Base-by-base conservation (phyloP, 2,888 invertebrate species). In the Priocnemis perturbator region DNA sequence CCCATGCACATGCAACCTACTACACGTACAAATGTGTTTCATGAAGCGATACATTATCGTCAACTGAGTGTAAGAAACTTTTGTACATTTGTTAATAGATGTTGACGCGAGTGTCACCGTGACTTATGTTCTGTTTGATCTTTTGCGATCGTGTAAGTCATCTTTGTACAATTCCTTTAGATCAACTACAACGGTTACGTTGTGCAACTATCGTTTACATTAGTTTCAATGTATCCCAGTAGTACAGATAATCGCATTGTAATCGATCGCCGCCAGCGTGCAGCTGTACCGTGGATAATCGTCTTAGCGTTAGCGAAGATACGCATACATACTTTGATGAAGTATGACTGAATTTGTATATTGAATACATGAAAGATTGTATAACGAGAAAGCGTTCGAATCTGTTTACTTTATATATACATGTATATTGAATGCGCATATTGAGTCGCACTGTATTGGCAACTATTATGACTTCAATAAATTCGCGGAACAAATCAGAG, bases 31-130 rank as follows among this genome's bases (percentile, higher is more conserved):
- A 37, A 37, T 37, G 37, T 19, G 50, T 50, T 50, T 3, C n/a
- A 50, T 4, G 17, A 47, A 15, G 19, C 50, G 50, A 50, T 50
- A 19, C 50, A 50, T 50, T 19, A n/a, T 19, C 50, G 50, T 17
- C 50, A 17, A 14, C 50, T 9, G 45, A 64, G 19, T 56, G 60
- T 60, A 66, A 73, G 66, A 60, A 73, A 73, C 63, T 83, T 83
- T 82, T 84, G 83, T 84, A 84, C 83, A 84, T 83, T 84, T 84
- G 84, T 84, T 84, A 81, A 83, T 84, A 84, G 81, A 77, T 68
- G 67, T 68, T 68, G 50, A 19, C 50, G 50, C 17, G 50, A 17
- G 50, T 50, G 50, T 17, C 50, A 50, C 50, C 50, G 50, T 17
- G 17, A 19, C 17, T 50, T 50, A 3, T 1, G 37, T 37, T 37